phyloP scores from a whole-genome alignment of 1,140 invertebrate genomes.

The Pinna nobilis region DNA sequence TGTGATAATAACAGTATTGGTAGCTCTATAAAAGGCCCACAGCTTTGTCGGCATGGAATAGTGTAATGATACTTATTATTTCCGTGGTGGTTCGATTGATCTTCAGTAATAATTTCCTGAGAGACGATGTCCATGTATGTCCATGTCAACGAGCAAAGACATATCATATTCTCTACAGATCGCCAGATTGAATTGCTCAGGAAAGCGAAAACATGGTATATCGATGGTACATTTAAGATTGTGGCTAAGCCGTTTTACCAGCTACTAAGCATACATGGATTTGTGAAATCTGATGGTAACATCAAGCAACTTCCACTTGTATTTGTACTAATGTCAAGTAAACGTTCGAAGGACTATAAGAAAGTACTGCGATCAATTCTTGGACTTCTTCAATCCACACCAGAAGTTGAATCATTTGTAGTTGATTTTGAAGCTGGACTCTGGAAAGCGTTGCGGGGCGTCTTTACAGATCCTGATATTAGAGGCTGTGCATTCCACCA shows the following conservation, averaged over 20 bases:
- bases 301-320: constrained; percentile 17
- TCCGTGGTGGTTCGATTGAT: neutral
- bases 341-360: neutral
- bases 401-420: neutral
- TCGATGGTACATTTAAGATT: constrained; percentile 35
- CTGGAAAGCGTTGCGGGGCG: constrained; percentile 3
- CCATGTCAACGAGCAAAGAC: neutral
- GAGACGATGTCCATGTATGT: neutral
- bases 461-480: neutral
- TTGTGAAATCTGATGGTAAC: constrained; percentile 5
- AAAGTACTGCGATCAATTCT: neutral
- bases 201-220: constrained; percentile 34
- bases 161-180: constrained; percentile 24
- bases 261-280: constrained; percentile 22
- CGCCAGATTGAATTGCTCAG: constrained; percentile 6
- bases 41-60: neutral
- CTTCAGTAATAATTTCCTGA: neutral
- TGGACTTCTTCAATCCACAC: neutral
- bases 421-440: constrained; percentile 22
- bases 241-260: constrained; percentile 21
- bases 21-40: neutral
- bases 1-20: too few relatives aligned
- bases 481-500: constrained; percentile 20
- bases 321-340: neutral
- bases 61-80: neutral